Evolutionary conservation across 1,140 invertebrate species (phyloP).

Genomic region (Mycetomoellerius zeteki): DNA sequence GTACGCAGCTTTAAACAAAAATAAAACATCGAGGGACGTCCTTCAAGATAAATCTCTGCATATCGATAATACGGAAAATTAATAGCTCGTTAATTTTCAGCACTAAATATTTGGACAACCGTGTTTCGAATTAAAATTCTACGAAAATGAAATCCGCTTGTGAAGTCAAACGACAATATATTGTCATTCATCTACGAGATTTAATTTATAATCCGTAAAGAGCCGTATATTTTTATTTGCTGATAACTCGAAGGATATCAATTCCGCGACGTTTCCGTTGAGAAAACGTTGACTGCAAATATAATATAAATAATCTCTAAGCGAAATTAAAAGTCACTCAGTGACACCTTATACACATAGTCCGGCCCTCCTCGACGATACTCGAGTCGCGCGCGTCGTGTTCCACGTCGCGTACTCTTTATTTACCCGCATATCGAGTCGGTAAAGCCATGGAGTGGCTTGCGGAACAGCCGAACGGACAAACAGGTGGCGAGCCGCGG

Average conservation of each 20-base stretch:
- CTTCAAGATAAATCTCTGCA: not conserved
- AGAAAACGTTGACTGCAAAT: conserved; percentile 57
- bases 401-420: conserved; percentile 58
- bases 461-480: conserved; percentile 66
- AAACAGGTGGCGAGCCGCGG: conserved; percentile 64
- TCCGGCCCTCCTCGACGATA: conserved; percentile 49
- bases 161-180: not conserved
- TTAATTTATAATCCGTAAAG: not conserved
- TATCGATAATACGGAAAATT: not conserved
- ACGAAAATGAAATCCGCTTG: not conserved
- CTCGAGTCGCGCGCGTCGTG: conserved; percentile 57
- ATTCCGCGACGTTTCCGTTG: conserved; percentile 24
- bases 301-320: conserved; percentile 46
- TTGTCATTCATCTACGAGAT: not conserved
- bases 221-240: not conserved
- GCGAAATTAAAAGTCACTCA: conserved; percentile 39
- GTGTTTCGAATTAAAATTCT: not conserved
- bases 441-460: conserved; percentile 66
- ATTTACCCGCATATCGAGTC: conserved; percentile 68
- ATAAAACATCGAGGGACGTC: not conserved
- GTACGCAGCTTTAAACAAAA: not conserved
- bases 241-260: not conserved
- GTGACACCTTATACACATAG: conserved; percentile 36
- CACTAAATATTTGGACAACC: not conserved
- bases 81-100: not conserved